phyloP scores from a whole-genome alignment of 2,113 vertebrate species.

The Pycnonotus jocosus region DNA sequence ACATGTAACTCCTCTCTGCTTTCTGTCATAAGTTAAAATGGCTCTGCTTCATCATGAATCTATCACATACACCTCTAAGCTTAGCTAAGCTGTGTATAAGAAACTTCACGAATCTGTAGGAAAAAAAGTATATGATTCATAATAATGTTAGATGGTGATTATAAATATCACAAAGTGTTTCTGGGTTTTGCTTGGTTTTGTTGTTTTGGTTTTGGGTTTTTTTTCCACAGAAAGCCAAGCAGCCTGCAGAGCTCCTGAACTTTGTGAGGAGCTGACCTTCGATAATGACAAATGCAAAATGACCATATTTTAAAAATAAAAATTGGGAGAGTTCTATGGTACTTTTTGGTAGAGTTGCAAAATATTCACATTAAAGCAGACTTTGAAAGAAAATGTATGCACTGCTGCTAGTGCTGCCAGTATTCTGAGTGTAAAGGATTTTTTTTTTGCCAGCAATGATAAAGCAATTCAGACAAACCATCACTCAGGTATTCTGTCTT shows the following conservation, averaged over 20 bases:
- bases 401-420: neutral
- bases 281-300: neutral
- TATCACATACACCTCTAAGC: neutral
- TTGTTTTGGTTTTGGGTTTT: too few species aligned
- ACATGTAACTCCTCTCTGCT: neutral
- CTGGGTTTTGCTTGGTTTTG: neutral
- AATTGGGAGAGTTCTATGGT: neutral
- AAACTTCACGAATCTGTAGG: neutral
- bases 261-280: neutral
- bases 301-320: neutral
- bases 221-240: neutral
- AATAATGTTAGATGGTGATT: neutral
- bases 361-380: neutral
- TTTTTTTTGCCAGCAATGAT: neutral
- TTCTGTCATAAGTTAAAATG: neutral
- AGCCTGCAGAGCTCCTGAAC: neutral
- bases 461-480: neutral
- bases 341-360: neutral
- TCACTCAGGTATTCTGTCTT: neutral
- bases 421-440: neutral
- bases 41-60: neutral
- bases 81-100: neutral
- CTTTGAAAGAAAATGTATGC: neutral
- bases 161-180: neutral
- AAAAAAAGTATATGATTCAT: neutral